Base-by-base conservation (phyloP, 2,797 vertebrate species). In the Sebastiscus albofasciatus region DNA sequence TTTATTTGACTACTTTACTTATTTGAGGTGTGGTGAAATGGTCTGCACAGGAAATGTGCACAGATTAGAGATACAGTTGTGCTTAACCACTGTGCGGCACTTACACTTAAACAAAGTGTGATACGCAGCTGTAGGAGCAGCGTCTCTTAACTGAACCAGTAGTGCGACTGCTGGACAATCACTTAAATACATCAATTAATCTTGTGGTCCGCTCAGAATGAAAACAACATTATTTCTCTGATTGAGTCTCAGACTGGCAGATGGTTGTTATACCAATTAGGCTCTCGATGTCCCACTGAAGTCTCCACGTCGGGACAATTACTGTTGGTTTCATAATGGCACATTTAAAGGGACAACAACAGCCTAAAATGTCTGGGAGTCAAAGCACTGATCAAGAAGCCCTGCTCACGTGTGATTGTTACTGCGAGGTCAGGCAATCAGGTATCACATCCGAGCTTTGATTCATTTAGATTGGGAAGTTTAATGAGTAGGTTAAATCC, bases 251-350 rank as follows among this genome's bases (percentile, higher is more conserved):
- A 46, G 33, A 42, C 77, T 79, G 75, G 74, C 78, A 82, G 59
- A 69, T 56, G 49, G 68, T 80, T 85, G 70, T 84, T 75, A 71
- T 49, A 79, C 73, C 74, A 88, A 82, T 92, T 85, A 89, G 60
- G 20, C 72, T 82, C 58, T 58, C 46, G 75, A 26, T 61, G 79
- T 67, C 67, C 34, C 49, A 42, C 49, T 56, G 67, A 85, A 70
- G 66, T 72, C 42, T 76, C 61, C 22, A 39, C 33, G 33, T 79
- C 72, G 67, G 77, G 24, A 60, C 71, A 71, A 66, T 79, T 69
- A 75, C 27, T 68, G 11, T 46, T 27, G 5, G 33, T 76, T 84
- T 89, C 31, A 84, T 78, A 65, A 72, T 14, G 49, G 67, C 24
- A 68, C 18, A 72, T 72, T 75, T 56, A 55, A 74, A 81, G 62